Percentiles rank a stretch among this genome's conserved stretches.
Evolutionary conservation across 2,797 vertebrate species (phyloP).

Genomic region (Pyrocephalus nanus): DNA sequence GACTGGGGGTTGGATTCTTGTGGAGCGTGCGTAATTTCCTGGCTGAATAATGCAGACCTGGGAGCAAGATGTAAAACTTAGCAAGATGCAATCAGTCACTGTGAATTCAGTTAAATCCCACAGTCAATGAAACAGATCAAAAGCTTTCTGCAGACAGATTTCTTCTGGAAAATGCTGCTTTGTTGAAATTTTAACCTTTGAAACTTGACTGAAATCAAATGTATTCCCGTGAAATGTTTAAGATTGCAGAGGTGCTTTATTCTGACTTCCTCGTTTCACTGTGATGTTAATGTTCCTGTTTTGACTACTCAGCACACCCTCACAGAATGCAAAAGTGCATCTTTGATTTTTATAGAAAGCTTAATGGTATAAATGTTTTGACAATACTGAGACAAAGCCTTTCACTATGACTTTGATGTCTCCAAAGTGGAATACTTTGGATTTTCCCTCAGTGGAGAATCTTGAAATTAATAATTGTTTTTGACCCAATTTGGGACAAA

Average conservation of each 20-base stretch:
- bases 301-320: conserved; percentile 1
- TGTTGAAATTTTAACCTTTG: conserved; percentile 20
- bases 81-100: background rate
- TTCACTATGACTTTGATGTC: conserved; percentile 6
- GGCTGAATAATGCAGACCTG: conserved; percentile 71
- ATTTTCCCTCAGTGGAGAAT: background rate
- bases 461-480: background rate
- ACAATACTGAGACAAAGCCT: conserved; percentile 12
- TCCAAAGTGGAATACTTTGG: background rate
- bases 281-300: conserved; percentile 14
- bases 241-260: conserved; percentile 12
- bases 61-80: conserved; percentile 1
- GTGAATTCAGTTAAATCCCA: background rate
- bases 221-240: background rate
- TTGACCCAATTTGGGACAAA: background rate
- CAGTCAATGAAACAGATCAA: background rate
- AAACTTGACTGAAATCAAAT: conserved; percentile 22
- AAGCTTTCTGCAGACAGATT: background rate
- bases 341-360: background rate
- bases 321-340: background rate
- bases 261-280: background rate
- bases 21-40: conserved; percentile 68
- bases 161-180: background rate
- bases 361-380: conserved; percentile 25
- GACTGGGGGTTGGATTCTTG: conserved; percentile 60